phyloP scores from a whole-genome alignment of 2,888 invertebrate genomes.

The Patella pellucida region DNA sequence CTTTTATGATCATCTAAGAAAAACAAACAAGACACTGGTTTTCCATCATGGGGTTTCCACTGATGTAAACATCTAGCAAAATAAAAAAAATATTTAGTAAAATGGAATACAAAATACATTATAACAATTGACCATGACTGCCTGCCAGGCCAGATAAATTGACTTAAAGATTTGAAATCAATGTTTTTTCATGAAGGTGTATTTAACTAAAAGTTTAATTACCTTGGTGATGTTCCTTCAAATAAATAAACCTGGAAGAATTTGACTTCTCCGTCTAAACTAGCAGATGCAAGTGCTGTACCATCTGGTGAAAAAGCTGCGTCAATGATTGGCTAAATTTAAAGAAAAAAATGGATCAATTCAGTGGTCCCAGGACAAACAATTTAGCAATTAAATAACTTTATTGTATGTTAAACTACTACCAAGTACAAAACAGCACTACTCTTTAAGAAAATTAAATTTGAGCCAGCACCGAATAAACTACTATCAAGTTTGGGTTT shows the following conservation, averaged over 20 bases:
- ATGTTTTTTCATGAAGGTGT: no score
- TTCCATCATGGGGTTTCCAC: constrained; percentile 93
- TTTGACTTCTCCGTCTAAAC: constrained; percentile 88
- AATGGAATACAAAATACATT: no score
- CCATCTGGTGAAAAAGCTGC: constrained; percentile 95
- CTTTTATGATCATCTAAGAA: constrained; percentile 93
- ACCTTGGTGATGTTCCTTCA: constrained; percentile 55
- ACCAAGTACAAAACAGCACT: no score
- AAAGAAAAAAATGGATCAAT: constrained; percentile 1
- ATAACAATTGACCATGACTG: no score
- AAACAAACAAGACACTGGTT: constrained; percentile 88
- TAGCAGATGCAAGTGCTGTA: constrained; percentile 91
- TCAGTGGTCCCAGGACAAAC: no score
- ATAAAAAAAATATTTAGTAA: no score
- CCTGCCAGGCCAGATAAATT: no score
- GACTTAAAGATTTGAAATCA: no score
- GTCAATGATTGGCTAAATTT: constrained; percentile 79
- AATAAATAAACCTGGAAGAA: constrained; percentile 82
- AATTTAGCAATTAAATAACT: no score
- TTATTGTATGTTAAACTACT: no score
- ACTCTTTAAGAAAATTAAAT: no score
- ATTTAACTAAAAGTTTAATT: constrained; percentile 5
- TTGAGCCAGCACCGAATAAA: neutral
- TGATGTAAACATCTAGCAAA: constrained; percentile 83
- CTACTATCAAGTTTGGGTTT: neutral